phyloP scores from a whole-genome alignment of 2,113 vertebrate species.

The Ciconia boyciana region DNA sequence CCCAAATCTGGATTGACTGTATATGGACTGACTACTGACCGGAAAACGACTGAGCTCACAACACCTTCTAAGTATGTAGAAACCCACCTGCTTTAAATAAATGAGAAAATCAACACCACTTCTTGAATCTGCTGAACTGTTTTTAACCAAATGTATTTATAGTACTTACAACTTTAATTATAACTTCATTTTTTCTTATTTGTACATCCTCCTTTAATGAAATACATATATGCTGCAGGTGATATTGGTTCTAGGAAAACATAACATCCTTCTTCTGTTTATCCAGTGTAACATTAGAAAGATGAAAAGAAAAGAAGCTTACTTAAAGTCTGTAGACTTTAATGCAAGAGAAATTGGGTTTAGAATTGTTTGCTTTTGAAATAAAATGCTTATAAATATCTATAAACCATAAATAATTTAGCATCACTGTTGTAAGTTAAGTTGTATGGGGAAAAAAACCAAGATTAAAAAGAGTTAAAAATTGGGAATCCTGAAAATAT shows the following conservation, averaged over 20 bases:
- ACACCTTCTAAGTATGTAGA: neutral
- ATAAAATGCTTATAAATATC: neutral
- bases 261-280: neutral
- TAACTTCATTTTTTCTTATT: neutral
- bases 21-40: neutral
- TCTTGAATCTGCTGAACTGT: conserved; percentile 13
- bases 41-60: neutral
- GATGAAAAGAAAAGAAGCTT: neutral
- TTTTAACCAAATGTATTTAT: conserved; percentile 33
- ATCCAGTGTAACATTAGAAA: neutral
- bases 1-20: neutral
- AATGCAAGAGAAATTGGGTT: neutral
- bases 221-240: neutral
- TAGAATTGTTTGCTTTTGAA: neutral
- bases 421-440: neutral
- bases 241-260: neutral
- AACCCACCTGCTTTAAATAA: neutral
- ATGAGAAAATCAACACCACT: neutral
- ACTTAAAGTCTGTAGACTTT: neutral
- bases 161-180: neutral
- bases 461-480: neutral
- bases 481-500: neutral
- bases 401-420: neutral
- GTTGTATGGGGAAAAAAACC: neutral
- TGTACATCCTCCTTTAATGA: neutral